These are phyloP conservation scores for Chloebia gouldiae DNA, from an alignment of 2,113 vertebrate genomes.

Conservation along the genomic window DNA sequence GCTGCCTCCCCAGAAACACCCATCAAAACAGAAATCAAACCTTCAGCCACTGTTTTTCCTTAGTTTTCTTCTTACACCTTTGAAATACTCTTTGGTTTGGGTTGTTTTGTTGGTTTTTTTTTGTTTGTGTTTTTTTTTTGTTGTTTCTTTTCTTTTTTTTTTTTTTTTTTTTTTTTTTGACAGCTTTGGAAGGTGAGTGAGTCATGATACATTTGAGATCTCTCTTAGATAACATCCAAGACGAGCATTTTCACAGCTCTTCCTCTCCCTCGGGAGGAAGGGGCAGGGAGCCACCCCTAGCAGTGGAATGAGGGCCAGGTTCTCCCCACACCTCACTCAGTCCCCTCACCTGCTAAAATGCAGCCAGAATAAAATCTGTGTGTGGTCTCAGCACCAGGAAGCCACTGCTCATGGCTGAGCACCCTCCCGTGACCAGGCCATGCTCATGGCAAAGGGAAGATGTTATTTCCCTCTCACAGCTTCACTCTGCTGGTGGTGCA, in stretches of 20 bases:
- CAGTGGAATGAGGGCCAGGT: background rate
- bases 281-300: background rate
- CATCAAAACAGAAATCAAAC: background rate
- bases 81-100: background rate
- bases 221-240: background rate
- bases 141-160: background rate
- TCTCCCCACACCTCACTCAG: background rate
- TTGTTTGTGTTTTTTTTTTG: background rate
- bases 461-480: background rate
- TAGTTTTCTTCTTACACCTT: background rate
- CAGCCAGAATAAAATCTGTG: background rate
- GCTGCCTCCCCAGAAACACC: background rate
- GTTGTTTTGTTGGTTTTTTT: background rate
- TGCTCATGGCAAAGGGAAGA: background rate
- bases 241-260: background rate
- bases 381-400: background rate
- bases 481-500: background rate
- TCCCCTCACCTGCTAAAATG: background rate
- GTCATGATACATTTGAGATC: background rate
- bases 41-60: background rate
- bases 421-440: background rate
- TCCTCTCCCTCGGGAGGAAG: background rate
- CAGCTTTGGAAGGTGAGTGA: slow-evolving; percentile 27
- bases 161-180: background rate
- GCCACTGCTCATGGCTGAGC: background rate